A percentile compares a stretch with the other conserved stretches of the same genome.
phyloP scores from a whole-genome alignment of 2,888 invertebrate species.

The Pomacea canaliculata region DNA sequence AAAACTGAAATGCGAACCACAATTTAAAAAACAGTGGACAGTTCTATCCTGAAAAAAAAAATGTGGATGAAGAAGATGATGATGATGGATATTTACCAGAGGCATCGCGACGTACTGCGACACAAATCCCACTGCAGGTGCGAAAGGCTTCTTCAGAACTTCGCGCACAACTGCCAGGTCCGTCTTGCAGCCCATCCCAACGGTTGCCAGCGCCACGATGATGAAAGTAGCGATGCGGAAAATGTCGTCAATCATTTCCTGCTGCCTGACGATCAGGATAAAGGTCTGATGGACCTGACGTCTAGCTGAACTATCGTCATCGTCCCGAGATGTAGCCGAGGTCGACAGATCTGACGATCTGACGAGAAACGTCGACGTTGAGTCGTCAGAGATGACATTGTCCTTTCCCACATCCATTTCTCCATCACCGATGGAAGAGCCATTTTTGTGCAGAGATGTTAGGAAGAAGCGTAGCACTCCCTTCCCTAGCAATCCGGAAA shows the following conservation, averaged over 20 bases:
- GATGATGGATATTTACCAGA: slow-evolving; percentile 64
- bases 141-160: slow-evolving; percentile 71
- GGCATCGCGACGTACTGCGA: slow-evolving; percentile 74
- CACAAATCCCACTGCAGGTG: slow-evolving; percentile 71
- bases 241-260: slow-evolving; percentile 45
- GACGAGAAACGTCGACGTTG: too few species aligned
- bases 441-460: not conserved
- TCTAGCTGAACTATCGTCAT: not conserved
- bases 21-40: too few species aligned
- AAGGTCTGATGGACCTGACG: not conserved
- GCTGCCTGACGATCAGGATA: not conserved
- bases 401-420: too few species aligned
- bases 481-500: slow-evolving; percentile 5
- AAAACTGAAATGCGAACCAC: too few species aligned
- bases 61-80: too few species aligned
- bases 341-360: not conserved
- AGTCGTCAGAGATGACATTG: too few species aligned
- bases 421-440: not conserved
- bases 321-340: not conserved
- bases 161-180: slow-evolving; percentile 66
- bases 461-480: slow-evolving; percentile 2
- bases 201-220: slow-evolving; percentile 66
- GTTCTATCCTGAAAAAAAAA: too few species aligned
- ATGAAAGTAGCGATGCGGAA: slow-evolving; percentile 63
- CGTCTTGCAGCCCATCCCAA: slow-evolving; percentile 72